Evolutionary conservation across 1,140 invertebrate genomes (phyloP).

Genomic region (Neodiprion pinetum): DNA sequence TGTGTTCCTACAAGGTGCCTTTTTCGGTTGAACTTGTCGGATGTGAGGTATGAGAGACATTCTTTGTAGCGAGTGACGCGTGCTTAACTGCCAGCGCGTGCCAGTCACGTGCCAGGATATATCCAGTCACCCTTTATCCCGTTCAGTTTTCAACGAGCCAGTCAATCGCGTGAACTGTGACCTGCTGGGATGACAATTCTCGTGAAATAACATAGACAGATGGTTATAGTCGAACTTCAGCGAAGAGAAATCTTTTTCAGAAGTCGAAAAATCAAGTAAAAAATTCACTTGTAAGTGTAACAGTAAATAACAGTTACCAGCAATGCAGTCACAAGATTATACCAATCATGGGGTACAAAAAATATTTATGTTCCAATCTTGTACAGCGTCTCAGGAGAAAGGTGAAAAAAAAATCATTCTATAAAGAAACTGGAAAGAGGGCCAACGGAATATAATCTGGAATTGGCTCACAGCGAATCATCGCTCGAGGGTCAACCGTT

Average conservation of each 20-base stretch:
- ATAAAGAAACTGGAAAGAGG: no score
- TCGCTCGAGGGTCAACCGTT: background rate
- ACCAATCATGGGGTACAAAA: no score
- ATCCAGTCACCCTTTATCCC: constrained; percentile 28
- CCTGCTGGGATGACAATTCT: constrained; percentile 23
- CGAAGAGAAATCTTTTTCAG: no score
- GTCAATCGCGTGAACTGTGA: constrained; percentile 9
- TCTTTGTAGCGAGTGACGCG: constrained; percentile 2
- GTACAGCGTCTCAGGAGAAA: no score
- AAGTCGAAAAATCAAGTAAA: no score
- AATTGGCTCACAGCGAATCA: no score
- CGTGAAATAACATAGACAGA: constrained; percentile 32
- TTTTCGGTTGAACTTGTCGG: background rate
- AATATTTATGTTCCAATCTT: no score
- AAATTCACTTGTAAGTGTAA: no score
- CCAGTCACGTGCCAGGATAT: constrained; percentile 38
- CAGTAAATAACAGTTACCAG: no score
- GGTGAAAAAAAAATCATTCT: no score
- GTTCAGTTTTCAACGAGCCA: constrained; percentile 40
- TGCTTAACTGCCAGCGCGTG: constrained; percentile 45
- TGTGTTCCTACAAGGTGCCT: background rate
- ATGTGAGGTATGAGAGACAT: background rate
- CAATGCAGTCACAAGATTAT: no score
- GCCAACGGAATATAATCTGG: no score
- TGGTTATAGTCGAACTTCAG: constrained; percentile 10